Evolutionary conservation across 2,797 vertebrate genomes (phyloP), one percentile per base, ranked within the genome.

Genomic region (Sebastes itinus): DNA sequence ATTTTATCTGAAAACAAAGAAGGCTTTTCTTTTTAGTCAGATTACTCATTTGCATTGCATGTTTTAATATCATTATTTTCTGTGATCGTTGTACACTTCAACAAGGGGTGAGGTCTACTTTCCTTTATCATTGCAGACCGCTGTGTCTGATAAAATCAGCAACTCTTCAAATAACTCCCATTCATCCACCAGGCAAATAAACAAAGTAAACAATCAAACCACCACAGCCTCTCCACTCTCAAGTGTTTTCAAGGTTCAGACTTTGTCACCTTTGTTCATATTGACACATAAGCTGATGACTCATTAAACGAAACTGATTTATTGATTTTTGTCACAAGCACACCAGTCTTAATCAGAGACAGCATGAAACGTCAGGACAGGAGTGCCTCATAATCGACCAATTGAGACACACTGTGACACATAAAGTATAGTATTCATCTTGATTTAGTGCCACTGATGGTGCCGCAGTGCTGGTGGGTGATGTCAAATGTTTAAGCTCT

Each of bases 241-340:
- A 16, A 28, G 54, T 66, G 30, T 55, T 76, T 77, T 71, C 20
- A 14, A 72, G 7, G 20, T 61, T 77, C 25, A 82, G 55, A 78
- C 67, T 66, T 55, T 59, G 60, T 56, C 35, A 78, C 54, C 58
- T 54, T 82, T 4, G 8, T 55, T 72, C n/a, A 30, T 55, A n/a
- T 72, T 72, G 69, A 75, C 67, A 58, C 42, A 25, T 22, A 52
- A 56, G 12, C 18, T 13, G 46, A 63, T 84, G 49, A 83, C 65
- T 87, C 58, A 79, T 62, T 33, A 33, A 76, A 55, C n/a, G 1
- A 70, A 79, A 65, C 12, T 3, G 4, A 80, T 85, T 54, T 62
- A 83, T 83, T 78, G 75, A 80, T 75, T 68, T 75, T 28, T 74
- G 28, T 38, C 35, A 61, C 35, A 49, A 65, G 27, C 54, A 78